These are phyloP conservation scores for Danaus chrysippus DNA, from an alignment of 2,888 invertebrate genomes.

Conservation along the genomic window DNA sequence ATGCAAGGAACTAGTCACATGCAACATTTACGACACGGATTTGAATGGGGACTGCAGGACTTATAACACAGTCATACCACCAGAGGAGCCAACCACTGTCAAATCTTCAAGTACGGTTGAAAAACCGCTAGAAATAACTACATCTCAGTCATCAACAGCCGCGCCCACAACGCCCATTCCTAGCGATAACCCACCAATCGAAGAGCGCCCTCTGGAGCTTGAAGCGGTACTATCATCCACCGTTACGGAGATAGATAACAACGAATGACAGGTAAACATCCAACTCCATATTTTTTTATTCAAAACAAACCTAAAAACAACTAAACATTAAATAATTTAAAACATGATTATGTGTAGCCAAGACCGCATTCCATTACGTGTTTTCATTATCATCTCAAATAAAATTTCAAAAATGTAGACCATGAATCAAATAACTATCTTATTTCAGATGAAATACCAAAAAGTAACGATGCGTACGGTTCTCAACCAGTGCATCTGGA, in stretches of 20 bases:
- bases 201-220: conserved; percentile 54
- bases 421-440: not conserved
- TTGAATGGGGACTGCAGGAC: conserved; percentile 65
- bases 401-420: too few species aligned
- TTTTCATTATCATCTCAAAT: too few species aligned
- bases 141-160: conserved; percentile 17
- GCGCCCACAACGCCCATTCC: conserved; percentile 26
- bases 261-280: conserved; percentile 21
- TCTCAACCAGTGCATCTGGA: conserved; percentile 36
- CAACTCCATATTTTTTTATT: conserved; percentile 23
- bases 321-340: too few species aligned
- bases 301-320: too few species aligned
- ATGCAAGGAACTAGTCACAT: conserved; percentile 58
- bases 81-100: conserved; percentile 40
- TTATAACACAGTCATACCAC: conserved; percentile 48
- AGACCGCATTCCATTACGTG: conserved; percentile 14
- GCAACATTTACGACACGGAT: conserved; percentile 71
- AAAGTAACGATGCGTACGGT: conserved; percentile 14
- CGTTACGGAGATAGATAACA: conserved; percentile 39
- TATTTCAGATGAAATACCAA: conserved; percentile 23
- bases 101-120: conserved; percentile 33
- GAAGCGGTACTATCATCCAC: conserved; percentile 62
- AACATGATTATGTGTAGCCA: conserved; percentile 16
- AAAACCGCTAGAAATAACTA: conserved; percentile 12
- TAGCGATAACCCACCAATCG: conserved; percentile 32